These are phyloP conservation scores for Patella vulgata DNA, from an alignment of 1,140 invertebrate genomes.

Conservation along the genomic window DNA sequence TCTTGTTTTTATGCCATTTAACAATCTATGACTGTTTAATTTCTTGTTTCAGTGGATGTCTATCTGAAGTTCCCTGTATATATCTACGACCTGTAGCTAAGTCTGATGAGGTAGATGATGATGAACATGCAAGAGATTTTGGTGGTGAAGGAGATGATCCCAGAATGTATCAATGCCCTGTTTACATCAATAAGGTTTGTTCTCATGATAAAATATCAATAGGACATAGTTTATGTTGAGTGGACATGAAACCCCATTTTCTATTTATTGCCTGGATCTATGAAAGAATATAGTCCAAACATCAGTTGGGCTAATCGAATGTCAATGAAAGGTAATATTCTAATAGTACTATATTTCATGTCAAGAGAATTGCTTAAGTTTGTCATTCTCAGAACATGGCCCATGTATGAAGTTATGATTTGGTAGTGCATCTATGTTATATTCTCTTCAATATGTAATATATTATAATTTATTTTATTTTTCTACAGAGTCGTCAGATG, in stretches of 20 bases:
- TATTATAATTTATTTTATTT: constrained; percentile 1
- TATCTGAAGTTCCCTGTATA: constrained; percentile 36
- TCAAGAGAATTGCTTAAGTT: no score
- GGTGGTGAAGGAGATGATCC: constrained; percentile 24
- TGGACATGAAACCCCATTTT: background rate
- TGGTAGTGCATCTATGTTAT: no score
- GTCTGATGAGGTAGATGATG: background rate
- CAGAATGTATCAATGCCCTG: constrained; percentile 48
- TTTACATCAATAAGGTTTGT: constrained; percentile 61
- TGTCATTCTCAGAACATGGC: no score
- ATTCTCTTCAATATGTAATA: no score
- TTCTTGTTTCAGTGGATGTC: constrained; percentile 25
- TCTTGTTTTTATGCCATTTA: no score
- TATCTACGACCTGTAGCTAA: constrained; percentile 22
- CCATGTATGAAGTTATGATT: no score
- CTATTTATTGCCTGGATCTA: background rate
- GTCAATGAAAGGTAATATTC: no score
- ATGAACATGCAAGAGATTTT: background rate
- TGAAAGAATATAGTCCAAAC: background rate
- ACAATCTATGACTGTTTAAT: no score
- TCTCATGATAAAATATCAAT: no score
- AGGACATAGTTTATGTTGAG: background rate
- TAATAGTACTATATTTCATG: no score
- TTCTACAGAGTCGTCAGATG: constrained; percentile 54
- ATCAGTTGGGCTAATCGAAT: no score